Evolutionary conservation across 2,888 invertebrate genomes (phyloP).

Genomic region (Cosmopolites sordidus): DNA sequence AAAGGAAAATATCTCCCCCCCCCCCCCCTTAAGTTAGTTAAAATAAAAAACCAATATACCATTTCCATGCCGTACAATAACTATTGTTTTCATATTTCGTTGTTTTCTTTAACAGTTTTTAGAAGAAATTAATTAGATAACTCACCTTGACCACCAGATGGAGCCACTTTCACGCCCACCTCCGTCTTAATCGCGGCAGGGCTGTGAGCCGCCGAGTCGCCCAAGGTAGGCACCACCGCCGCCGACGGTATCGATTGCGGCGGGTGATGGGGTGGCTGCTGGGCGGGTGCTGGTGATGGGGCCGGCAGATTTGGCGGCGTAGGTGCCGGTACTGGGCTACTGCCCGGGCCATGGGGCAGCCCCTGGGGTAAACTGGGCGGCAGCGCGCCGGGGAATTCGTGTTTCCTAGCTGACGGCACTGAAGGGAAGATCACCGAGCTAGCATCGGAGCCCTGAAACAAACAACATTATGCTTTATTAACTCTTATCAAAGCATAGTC

Average conservation of each 20-base stretch:
- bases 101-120: too few species aligned
- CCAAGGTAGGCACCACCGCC: constrained; percentile 31
- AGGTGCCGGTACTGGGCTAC: constrained; percentile 61
- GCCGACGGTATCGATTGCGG: constrained; percentile 39
- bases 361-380: constrained; percentile 52
- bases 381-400: constrained; percentile 57
- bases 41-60: too few species aligned
- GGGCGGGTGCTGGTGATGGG: constrained; percentile 68
- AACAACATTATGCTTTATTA: too few species aligned
- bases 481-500: too few species aligned
- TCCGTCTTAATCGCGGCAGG: constrained; percentile 26
- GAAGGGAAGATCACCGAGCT: constrained; percentile 56
- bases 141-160: constrained; percentile 22
- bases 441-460: constrained; percentile 68
- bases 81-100: too few species aligned
- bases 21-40: too few species aligned
- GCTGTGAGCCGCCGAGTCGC: constrained; percentile 29
- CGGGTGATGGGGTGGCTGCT: constrained; percentile 53
- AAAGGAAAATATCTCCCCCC: too few species aligned
- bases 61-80: too few species aligned
- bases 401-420: constrained; percentile 64
- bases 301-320: constrained; percentile 61
- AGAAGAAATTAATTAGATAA: neutral
- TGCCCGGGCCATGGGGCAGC: constrained; percentile 60
- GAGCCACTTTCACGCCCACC: constrained; percentile 20